phyloP scores from a whole-genome alignment of 2,113 vertebrate species.

The Psammodynastes pulverulentus region DNA sequence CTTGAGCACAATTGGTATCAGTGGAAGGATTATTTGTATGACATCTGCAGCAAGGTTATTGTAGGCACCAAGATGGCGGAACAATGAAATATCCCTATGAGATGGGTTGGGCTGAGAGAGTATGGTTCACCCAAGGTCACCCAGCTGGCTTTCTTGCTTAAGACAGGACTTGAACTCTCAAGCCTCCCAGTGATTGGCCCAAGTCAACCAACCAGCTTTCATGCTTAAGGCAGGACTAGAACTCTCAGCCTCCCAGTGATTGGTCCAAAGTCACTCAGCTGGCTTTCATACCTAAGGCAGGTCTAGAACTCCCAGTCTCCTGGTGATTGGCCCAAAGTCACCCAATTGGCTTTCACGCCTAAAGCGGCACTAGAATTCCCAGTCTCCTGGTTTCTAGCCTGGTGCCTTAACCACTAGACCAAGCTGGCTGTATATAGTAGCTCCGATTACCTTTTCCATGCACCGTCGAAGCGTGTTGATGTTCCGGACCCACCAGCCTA shows the following conservation, averaged over 20 bases:
- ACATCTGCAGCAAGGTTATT: not conserved
- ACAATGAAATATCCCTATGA: too few relatives aligned
- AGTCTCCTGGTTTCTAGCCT: not conserved
- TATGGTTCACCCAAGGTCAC: too few relatives aligned
- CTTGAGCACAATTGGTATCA: too few relatives aligned
- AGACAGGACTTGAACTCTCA: too few relatives aligned
- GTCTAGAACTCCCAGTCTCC: not conserved
- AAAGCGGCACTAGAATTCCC: not conserved
- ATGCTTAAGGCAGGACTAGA: too few relatives aligned
- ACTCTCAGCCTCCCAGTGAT: too few relatives aligned
- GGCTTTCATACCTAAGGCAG: too few relatives aligned
- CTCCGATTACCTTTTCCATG: slow-evolving; percentile 90
- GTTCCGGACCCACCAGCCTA: slow-evolving; percentile 98
- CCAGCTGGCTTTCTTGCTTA: too few relatives aligned
- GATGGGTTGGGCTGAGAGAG: too few relatives aligned
- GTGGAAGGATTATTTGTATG: not conserved
- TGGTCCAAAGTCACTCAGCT: not conserved
- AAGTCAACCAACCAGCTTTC: too few relatives aligned
- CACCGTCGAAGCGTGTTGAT: slow-evolving; percentile 93
- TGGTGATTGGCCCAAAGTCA: not conserved
- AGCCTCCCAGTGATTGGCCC: too few relatives aligned
- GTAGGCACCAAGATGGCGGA: not conserved
- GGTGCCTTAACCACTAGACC: not conserved
- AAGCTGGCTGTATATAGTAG: not conserved
- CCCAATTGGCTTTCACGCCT: not conserved